Percentiles rank a stretch among this genome's conserved stretches.
Conservation (phyloP, 2,888 invertebrate species). For the Acronicta leporina region DNA sequence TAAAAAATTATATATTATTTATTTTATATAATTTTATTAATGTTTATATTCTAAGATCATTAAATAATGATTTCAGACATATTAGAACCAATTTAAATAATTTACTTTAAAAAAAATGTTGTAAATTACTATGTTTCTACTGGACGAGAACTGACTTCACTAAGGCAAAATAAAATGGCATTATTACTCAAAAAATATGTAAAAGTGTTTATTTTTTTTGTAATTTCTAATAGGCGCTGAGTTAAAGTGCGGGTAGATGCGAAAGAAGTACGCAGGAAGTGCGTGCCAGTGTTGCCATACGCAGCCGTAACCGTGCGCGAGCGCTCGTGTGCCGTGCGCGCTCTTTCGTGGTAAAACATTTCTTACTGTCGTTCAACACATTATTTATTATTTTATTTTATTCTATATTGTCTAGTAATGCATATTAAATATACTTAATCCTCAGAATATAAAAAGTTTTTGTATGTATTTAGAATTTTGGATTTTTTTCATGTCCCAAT, state of each 20-base stretch:
- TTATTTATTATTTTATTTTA: slow-evolving; percentile 22
- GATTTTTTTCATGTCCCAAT: not conserved
- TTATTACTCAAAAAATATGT: slow-evolving; percentile 68
- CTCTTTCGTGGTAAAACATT: slow-evolving; percentile 14
- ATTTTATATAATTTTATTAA: slow-evolving; percentile 13
- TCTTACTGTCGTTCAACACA: slow-evolving; percentile 18
- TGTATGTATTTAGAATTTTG: not conserved
- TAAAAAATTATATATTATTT: slow-evolving; percentile 26
- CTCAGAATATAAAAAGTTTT: not conserved
- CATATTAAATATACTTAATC: slow-evolving; percentile 8
- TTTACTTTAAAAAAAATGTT: slow-evolving; percentile 10
- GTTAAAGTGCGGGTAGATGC: slow-evolving; percentile 75
- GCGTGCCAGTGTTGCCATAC: slow-evolving; percentile 79
- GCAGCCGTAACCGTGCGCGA: slow-evolving; percentile 75
- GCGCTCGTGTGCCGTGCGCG: slow-evolving; percentile 32
- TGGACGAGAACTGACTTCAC: slow-evolving; percentile 34
- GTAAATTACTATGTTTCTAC: slow-evolving; percentile 12
- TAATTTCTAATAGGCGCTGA: slow-evolving; percentile 84
- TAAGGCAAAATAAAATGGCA: slow-evolving; percentile 67
- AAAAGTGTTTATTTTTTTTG: slow-evolving; percentile 79
- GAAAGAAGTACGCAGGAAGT: slow-evolving; percentile 75
- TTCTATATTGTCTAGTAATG: slow-evolving; percentile 6
- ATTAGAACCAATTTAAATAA: slow-evolving; percentile 30
- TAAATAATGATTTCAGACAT: slow-evolving; percentile 7
- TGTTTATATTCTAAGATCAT: slow-evolving; percentile 7